These are phyloP conservation scores for Azemiops feae DNA, from an alignment of 2,113 vertebrate genomes.

Conservation along the genomic window DNA sequence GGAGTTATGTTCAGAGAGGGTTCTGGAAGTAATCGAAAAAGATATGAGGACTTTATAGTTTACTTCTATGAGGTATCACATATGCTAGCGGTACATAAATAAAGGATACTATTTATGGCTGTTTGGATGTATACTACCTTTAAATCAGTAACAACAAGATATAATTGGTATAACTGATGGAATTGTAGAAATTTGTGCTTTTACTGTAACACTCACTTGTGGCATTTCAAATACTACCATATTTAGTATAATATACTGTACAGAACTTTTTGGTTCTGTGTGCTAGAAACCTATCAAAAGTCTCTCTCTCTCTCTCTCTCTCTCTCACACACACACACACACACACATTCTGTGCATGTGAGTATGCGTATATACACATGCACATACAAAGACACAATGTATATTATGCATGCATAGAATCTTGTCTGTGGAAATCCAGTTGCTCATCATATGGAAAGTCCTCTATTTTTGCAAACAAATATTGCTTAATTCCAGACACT, in stretches of 20 bases:
- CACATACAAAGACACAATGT: neutral
- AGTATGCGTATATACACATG: neutral
- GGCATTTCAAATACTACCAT: neutral
- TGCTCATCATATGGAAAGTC: neutral
- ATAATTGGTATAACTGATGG: neutral
- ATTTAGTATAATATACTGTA: neutral
- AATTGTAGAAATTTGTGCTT: neutral
- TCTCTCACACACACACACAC: neutral
- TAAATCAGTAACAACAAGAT: neutral
- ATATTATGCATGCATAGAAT: neutral
- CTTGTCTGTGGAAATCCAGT: neutral
- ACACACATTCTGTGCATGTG: neutral
- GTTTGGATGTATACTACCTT: neutral
- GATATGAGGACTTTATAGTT: neutral
- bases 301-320: neutral
- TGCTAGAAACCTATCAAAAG: neutral
- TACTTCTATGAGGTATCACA: neutral
- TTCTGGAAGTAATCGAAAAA: neutral
- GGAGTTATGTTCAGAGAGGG: neutral
- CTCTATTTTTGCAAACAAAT: neutral
- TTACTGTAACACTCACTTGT: neutral
- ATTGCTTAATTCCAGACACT: neutral
- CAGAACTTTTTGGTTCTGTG: neutral
- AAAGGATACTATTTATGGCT: neutral
- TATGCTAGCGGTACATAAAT: neutral